Evolutionary conservation across 2,888 invertebrate species (phyloP).

Genomic region (Philereme transversata): DNA sequence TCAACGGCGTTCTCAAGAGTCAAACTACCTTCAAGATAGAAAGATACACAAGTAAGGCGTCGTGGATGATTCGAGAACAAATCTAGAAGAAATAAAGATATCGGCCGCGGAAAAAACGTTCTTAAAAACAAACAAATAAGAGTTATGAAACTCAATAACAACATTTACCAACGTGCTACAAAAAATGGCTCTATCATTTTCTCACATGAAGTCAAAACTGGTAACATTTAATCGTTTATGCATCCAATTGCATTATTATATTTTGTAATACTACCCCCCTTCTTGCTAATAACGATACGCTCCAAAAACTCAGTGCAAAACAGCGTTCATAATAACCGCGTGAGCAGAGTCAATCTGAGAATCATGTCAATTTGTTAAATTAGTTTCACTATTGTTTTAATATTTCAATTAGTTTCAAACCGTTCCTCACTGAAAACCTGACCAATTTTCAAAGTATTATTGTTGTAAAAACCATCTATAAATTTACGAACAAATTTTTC

Average conservation of each 20-base stretch:
- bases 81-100: conserved; percentile 63
- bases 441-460: no score
- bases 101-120: conserved; percentile 20
- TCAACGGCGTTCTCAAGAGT: conserved; percentile 68
- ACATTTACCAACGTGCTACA: conserved; percentile 9
- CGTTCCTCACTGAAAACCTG: no score
- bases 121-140: conserved; percentile 27
- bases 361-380: no score
- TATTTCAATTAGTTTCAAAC: no score
- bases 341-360: no score
- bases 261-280: neutral
- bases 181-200: conserved; percentile 4
- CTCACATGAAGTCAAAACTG: neutral
- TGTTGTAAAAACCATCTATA: no score
- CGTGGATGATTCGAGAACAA: conserved; percentile 73
- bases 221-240: neutral
- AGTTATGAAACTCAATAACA: conserved; percentile 9
- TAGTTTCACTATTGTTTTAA: no score
- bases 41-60: conserved; percentile 83
- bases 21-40: conserved; percentile 78
- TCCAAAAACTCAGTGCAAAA: neutral
- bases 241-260: no score
- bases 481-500: no score
- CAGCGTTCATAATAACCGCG: no score
- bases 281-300: no score